Conservation (phyloP, 1,140 invertebrate genomes). For the Hylyphantes graminicola region DNA sequence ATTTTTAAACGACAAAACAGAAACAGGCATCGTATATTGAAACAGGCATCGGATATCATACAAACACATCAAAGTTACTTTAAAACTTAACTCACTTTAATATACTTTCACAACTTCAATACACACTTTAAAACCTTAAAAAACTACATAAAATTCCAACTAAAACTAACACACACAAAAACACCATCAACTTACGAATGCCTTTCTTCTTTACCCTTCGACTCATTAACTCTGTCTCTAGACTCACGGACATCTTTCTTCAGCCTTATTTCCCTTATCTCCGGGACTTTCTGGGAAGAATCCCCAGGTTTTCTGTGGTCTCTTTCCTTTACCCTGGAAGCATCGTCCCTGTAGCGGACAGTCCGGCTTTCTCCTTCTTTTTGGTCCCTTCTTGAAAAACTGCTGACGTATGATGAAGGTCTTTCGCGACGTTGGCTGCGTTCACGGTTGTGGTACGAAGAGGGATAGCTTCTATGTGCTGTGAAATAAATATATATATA, state of each 20-base stretch:
- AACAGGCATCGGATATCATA: no score
- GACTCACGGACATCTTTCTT: constrained; percentile 39
- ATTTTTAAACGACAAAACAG: no score
- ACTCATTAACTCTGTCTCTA: constrained; percentile 15
- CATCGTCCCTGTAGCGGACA: constrained; percentile 39
- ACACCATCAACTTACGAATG: constrained; percentile 35
- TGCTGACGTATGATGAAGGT: neutral
- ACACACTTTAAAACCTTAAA: no score
- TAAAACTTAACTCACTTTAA: no score
- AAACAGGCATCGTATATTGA: no score
- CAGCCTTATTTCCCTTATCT: constrained; percentile 35
- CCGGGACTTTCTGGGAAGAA: neutral
- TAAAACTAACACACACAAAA: neutral
- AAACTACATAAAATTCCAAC: neutral
- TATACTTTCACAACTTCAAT: no score
- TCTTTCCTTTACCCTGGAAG: constrained; percentile 27
- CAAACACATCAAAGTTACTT: no score
- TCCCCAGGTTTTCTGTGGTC: constrained; percentile 28
- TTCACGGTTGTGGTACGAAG: no score
- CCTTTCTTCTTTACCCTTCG: constrained; percentile 37
- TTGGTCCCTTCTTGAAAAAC: neutral
- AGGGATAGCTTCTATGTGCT: no score
- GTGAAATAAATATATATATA: no score
- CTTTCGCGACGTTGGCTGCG: neutral
- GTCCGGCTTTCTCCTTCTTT: constrained; percentile 11